Base-by-base conservation (phyloP, 2,888 invertebrate genomes). In the Drosophila borborema region DNA sequence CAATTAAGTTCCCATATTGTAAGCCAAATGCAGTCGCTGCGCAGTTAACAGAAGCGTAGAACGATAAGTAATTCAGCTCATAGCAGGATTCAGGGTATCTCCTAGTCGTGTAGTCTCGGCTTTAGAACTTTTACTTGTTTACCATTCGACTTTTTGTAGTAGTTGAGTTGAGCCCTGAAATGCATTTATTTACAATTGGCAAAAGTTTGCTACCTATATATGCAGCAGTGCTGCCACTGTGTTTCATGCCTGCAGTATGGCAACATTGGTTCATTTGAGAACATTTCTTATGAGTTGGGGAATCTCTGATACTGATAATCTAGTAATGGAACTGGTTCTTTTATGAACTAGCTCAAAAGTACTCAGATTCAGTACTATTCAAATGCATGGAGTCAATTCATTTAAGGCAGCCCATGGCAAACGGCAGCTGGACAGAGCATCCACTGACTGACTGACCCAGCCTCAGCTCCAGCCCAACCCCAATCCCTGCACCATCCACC, bases 311-410 rank as follows among this genome's bases (percentile, higher is more conserved):
- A 28, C 28, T 28, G 6, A 28, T 28, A 28, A 23, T 8, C 48
- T 16, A 10, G n/a, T 3, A 10, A 28, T 20, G 10, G 12, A 46
- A 16, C 46, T 46, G 14, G 23, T 10, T 18, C 60, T 28, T 40
- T 18, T 28, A 9, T 7, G 31, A 69, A 40, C 43, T 23, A 43
- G 18, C 14, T n/a, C 49, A 61, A 7, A 58, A 16, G 31, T 36
- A 41, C n/a, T 72, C 46, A 16, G n/a, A 10, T n/a, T 49, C 46
- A 55, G 28, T 23, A 18, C n/a, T 12, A 28, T 16, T 28, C 28
- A n/a, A 59, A 68, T 60, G 48, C 41, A 36, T 36, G 53, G 18
- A 31, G 3, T 36, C 53, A 58, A 59, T 45, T 53, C 31, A 72
- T 41, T 72, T 51, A 40, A 45, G 28, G 12, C 41, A 45, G 16